Conservation (phyloP, 1,140 invertebrate species). For the Bicyclus anynana region DNA sequence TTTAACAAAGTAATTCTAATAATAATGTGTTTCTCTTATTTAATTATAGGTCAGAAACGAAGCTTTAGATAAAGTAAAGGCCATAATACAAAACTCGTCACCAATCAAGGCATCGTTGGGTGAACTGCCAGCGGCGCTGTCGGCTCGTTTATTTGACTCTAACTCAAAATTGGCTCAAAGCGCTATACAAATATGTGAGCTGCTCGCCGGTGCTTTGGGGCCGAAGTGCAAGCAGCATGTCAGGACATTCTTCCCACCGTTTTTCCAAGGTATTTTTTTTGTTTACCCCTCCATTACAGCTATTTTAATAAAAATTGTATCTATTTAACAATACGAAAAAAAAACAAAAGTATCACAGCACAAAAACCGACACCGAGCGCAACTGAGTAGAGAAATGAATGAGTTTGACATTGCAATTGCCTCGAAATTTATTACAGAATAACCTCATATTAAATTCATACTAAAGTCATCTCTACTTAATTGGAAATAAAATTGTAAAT, state of each 20-base stretch:
- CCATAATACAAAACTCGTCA: constrained; percentile 86
- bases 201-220: constrained; percentile 88
- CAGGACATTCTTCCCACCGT: constrained; percentile 88
- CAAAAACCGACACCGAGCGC: too few relatives aligned
- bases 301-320: too few relatives aligned
- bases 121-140: constrained; percentile 88
- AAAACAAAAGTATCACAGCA: too few relatives aligned
- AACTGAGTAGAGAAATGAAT: too few relatives aligned
- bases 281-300: too few relatives aligned
- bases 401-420: too few relatives aligned
- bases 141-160: constrained; percentile 88
- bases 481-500: too few relatives aligned
- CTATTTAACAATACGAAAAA: too few relatives aligned
- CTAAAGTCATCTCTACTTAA: too few relatives aligned
- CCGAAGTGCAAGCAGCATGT: constrained; percentile 88
- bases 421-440: too few relatives aligned
- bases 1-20: too few relatives aligned
- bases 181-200: constrained; percentile 88
- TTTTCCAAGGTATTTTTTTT: constrained; percentile 84
- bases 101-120: constrained; percentile 90
- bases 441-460: too few relatives aligned
- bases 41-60: constrained; percentile 85
- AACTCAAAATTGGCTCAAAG: constrained; percentile 94
- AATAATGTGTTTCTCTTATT: background rate
- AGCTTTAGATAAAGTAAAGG: constrained; percentile 87